phyloP scores from a whole-genome alignment of 2,888 invertebrate species.

The Trissonchulus latispiculum region DNA sequence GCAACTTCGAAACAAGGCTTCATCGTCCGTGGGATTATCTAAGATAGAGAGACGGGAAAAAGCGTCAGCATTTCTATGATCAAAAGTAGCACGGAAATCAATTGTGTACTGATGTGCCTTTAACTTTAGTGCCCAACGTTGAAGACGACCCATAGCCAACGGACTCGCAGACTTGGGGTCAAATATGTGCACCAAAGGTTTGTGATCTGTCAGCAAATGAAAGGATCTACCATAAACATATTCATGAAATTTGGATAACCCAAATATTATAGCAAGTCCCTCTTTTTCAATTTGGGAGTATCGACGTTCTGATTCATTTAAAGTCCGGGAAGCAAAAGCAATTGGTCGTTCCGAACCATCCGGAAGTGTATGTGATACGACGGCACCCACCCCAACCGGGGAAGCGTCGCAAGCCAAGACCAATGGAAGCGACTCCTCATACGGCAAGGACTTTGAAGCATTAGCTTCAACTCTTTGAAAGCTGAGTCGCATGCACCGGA shows the following conservation, averaged over 20 bases:
- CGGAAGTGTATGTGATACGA: neutral
- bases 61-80: conserved; percentile 35
- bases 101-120: too few species aligned
- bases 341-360: neutral
- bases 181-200: neutral
- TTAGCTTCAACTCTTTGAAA: conserved; percentile 28
- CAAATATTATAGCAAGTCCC: conserved; percentile 38
- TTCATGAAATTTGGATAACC: conserved; percentile 38
- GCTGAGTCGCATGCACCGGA: conserved; percentile 1
- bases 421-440: conserved; percentile 26
- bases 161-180: conserved; percentile 35
- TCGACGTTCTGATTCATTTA: neutral
- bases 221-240: conserved; percentile 35
- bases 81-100: conserved; percentile 28
- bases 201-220: conserved; percentile 31
- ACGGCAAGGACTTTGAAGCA: conserved; percentile 31
- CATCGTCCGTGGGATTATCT: neutral
- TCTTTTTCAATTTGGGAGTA: neutral
- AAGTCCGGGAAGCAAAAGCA: neutral
- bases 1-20: neutral
- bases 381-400: neutral
- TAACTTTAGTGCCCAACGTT: conserved; percentile 34
- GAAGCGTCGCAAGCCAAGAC: neutral
- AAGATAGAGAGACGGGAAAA: conserved; percentile 28
- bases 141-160: conserved; percentile 32